Evolutionary conservation across 2,797 vertebrate genomes (phyloP).

Genomic region (Trachops cirrhosus): DNA sequence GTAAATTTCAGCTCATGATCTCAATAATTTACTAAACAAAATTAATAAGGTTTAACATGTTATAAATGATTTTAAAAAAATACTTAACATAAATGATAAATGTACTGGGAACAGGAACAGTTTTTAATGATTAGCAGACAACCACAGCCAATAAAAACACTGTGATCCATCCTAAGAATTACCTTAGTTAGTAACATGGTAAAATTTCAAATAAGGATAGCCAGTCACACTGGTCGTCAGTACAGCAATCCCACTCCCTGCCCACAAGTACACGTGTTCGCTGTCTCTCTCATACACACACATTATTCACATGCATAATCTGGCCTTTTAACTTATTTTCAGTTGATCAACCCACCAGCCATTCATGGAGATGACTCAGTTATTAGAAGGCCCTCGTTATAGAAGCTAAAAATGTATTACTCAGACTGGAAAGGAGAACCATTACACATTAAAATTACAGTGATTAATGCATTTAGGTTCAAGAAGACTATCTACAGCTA

Average conservation of each 20-base stretch:
- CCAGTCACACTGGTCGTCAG: not conserved
- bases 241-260: not conserved
- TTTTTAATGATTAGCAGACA: not conserved
- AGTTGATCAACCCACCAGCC: not conserved
- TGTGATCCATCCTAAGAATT: not conserved
- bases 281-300: not conserved
- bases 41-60: not conserved
- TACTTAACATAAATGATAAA: not conserved
- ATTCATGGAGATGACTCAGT: not conserved
- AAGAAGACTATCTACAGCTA: not conserved
- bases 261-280: fast-evolving
- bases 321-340: not conserved
- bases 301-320: not conserved
- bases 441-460: not conserved
- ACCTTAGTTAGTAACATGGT: not conserved
- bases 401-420: not conserved
- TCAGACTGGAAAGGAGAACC: not conserved
- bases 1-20: not conserved
- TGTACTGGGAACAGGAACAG: not conserved
- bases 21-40: conserved; percentile 21
- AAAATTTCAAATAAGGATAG: not conserved
- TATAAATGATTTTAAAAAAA: not conserved
- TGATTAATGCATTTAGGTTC: not conserved
- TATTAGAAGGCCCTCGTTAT: not conserved
- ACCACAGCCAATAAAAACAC: not conserved